These are phyloP conservation scores for Takifugu rubripes DNA, from an alignment of 2,797 vertebrate species.

Conservation along the genomic window DNA sequence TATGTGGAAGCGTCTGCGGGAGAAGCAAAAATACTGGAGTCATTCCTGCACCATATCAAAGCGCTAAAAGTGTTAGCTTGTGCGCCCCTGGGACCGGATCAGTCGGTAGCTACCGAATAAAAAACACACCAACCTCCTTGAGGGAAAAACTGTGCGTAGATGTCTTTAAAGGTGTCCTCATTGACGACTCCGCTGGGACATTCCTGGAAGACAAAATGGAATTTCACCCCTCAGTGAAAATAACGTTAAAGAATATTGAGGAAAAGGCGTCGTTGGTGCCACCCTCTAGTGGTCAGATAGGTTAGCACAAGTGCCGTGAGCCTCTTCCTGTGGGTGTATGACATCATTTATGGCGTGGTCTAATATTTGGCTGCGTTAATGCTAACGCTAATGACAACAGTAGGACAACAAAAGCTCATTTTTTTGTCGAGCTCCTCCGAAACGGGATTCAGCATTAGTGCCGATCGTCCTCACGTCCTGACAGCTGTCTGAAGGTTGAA, in stretches of 20 bases:
- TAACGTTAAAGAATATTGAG: neutral
- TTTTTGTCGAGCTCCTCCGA: too few species aligned
- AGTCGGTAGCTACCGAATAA: neutral
- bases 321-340: neutral
- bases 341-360: neutral
- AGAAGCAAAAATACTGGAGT: neutral
- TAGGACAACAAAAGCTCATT: too few species aligned
- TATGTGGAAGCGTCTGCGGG: conserved; percentile 92
- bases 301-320: too few species aligned
- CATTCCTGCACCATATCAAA: neutral
- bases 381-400: too few species aligned
- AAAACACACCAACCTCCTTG: conserved; percentile 88
- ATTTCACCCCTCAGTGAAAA: neutral
- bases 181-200: conserved; percentile 98
- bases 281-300: neutral
- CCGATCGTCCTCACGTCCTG: too few species aligned
- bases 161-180: conserved; percentile 98
- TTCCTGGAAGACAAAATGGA: conserved; percentile 77
- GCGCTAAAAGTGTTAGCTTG: neutral
- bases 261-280: neutral
- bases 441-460: too few species aligned
- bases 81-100: neutral
- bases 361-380: too few species aligned
- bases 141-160: conserved; percentile 98
- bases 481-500: neutral